Evolutionary conservation across 2,797 vertebrate species (phyloP).

Genomic region (Crenuchus spilurus): DNA sequence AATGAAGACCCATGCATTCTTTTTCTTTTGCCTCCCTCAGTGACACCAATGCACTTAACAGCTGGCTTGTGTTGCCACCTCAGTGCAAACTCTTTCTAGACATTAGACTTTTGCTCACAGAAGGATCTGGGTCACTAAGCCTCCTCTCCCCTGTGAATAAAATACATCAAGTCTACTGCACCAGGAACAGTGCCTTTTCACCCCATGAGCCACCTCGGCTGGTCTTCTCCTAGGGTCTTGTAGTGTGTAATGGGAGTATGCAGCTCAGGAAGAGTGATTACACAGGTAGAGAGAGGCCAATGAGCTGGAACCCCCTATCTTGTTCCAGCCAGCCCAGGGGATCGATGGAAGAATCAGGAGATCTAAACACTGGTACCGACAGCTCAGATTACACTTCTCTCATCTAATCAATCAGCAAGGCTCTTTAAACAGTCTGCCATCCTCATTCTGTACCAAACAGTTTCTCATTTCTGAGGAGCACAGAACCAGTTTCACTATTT

Average conservation of each 20-base stretch:
- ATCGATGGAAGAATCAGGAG: constrained; percentile 62
- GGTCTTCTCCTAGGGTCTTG: constrained; percentile 15
- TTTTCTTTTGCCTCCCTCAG: not conserved
- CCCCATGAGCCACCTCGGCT: not conserved
- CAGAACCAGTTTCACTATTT: not conserved
- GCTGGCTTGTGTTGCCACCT: not conserved
- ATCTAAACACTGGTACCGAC: constrained; percentile 36
- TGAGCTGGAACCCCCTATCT: constrained; percentile 71
- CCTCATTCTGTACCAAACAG: constrained; percentile 32
- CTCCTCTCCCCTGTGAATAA: not conserved
- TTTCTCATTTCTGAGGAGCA: not conserved
- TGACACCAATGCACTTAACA: not conserved
- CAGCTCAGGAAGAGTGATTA: constrained; percentile 55
- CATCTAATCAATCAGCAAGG: constrained; percentile 53
- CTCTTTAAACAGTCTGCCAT: constrained; percentile 28
- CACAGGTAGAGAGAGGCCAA: constrained; percentile 60
- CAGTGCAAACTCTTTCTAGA: not conserved
- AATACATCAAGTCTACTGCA: constrained; percentile 23
- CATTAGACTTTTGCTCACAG: constrained; percentile 2
- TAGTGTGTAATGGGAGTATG: constrained; percentile 10
- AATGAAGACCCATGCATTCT: not conserved
- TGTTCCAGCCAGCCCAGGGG: constrained; percentile 67
- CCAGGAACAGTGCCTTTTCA: constrained; percentile 21
- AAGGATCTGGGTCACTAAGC: constrained; percentile 10
- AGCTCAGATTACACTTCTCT: constrained; percentile 53